Conservation (phyloP, 53 echinoderm and acorn worm species). For the Hippasteria phrygiana region DNA sequence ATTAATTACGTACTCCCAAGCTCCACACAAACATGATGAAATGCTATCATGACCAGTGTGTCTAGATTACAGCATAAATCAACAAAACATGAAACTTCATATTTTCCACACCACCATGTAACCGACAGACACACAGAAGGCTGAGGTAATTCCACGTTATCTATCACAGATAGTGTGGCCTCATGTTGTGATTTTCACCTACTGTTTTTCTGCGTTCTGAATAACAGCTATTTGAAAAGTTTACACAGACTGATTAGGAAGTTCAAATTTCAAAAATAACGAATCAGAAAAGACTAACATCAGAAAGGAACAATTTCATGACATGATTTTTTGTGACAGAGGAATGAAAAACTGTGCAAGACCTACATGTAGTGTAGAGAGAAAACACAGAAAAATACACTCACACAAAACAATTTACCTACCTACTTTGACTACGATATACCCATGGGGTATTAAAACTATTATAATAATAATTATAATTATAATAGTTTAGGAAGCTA, state of each 20-base stretch:
- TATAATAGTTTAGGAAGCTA: too few relatives aligned
- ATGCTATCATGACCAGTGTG: not conserved
- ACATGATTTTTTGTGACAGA: too few relatives aligned
- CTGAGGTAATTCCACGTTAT: not conserved
- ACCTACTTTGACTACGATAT: too few relatives aligned
- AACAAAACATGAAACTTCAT: not conserved
- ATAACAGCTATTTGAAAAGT: not conserved
- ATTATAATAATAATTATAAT: too few relatives aligned
- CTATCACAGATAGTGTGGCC: not conserved
- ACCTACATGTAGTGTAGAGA: too few relatives aligned
- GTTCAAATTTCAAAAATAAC: constrained; percentile 9
- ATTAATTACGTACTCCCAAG: not conserved
- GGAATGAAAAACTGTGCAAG: too few relatives aligned
- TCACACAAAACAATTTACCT: too few relatives aligned
- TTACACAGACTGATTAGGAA: not conserved
- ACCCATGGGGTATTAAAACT: too few relatives aligned
- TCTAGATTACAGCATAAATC: not conserved
- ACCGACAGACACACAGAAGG: not conserved
- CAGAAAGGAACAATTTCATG: too few relatives aligned
- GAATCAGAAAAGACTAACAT: too few relatives aligned
- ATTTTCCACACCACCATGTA: not conserved
- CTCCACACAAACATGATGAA: not conserved
- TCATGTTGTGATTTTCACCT: not conserved
- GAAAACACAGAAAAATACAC: too few relatives aligned
- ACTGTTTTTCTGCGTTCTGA: not conserved